A percentile compares a stretch with the other conserved stretches of the same genome.
Conservation (phyloP, 2,113 vertebrate species). For the Propithecus coquereli region DNA sequence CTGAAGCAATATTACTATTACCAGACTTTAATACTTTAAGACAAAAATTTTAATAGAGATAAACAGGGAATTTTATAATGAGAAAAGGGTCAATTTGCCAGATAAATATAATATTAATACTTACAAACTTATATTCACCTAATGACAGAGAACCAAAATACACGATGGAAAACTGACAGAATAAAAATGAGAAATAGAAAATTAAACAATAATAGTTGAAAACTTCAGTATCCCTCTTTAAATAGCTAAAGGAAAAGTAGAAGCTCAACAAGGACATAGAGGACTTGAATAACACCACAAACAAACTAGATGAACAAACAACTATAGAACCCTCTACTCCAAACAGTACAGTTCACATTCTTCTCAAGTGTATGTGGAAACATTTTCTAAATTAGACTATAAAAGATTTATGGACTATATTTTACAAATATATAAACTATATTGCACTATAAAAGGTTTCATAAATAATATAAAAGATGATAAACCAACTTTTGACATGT, state of each 20-base stretch:
- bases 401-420: background rate
- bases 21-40: background rate
- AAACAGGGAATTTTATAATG: background rate
- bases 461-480: background rate
- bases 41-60: background rate
- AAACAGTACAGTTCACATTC: background rate
- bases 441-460: background rate
- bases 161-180: background rate
- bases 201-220: background rate
- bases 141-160: background rate
- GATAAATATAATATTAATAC: background rate
- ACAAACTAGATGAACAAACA: background rate
- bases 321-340: background rate
- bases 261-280: background rate
- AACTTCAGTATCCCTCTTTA: background rate
- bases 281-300: background rate
- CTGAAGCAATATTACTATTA: background rate
- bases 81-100: background rate
- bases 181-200: background rate
- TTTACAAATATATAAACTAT: background rate
- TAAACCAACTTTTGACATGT: background rate
- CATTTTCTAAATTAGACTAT: background rate
- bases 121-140: background rate
- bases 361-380: background rate
- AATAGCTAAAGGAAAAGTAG: background rate